These are phyloP conservation scores for Lydus trimaculatus DNA, from an alignment of 2,888 invertebrate genomes.

Conservation along the genomic window DNA sequence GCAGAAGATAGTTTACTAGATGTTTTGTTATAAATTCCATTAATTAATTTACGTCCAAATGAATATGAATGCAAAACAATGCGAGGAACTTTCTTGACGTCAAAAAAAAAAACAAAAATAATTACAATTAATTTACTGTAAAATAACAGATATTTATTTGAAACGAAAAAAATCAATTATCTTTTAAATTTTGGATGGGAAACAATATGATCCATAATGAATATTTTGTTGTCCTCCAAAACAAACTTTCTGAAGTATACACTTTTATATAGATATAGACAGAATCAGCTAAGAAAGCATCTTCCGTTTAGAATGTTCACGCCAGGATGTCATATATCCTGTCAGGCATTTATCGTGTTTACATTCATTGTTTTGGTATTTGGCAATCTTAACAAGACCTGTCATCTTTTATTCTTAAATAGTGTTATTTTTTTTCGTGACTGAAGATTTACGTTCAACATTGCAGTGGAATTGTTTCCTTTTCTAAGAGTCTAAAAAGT, in stretches of 20 bases:
- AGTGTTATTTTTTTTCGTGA: neutral
- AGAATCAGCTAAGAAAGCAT: neutral
- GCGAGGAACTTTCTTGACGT: neutral
- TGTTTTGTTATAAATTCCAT: neutral
- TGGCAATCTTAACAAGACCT: neutral
- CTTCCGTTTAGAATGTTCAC: constrained; percentile 1
- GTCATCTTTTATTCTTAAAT: neutral
- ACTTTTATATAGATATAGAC: neutral
- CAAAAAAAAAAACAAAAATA: neutral
- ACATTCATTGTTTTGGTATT: neutral
- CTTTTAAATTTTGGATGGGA: no score
- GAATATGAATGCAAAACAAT: neutral
- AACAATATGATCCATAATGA: no score
- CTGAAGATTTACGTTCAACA: neutral
- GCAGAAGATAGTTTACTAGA: neutral
- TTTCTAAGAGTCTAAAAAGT: neutral
- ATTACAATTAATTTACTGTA: neutral
- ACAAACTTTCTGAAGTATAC: neutral
- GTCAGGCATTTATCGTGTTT: neutral
- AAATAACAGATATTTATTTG: neutral
- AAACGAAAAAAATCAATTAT: no score
- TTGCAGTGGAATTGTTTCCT: neutral
- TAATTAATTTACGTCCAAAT: neutral
- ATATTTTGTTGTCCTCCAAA: neutral
- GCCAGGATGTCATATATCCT: neutral